phyloP scores from a whole-genome alignment of 2,797 vertebrate species.

The Siniperca scherzeri region DNA sequence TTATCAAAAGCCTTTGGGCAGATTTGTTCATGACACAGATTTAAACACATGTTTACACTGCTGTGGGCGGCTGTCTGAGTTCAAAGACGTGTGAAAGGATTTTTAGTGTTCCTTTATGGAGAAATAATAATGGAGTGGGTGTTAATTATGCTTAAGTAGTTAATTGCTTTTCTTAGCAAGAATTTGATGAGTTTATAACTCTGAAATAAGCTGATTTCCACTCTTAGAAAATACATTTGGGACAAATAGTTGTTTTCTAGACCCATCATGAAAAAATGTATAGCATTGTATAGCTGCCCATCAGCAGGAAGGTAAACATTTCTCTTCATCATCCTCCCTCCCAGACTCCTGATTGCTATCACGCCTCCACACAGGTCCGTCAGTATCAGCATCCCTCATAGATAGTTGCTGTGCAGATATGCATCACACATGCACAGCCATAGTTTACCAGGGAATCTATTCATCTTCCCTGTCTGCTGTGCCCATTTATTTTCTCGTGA shows the following conservation, averaged over 20 bases:
- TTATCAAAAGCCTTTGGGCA: slow-evolving; percentile 24
- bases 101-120: neutral
- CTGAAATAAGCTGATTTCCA: slow-evolving; percentile 10
- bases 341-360: slow-evolving; percentile 26
- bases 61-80: slow-evolving; percentile 51
- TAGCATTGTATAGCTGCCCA: too few species aligned
- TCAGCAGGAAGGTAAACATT: neutral
- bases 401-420: neutral
- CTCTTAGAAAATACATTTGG: neutral
- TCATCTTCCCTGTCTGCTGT: slow-evolving; percentile 29
- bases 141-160: slow-evolving; percentile 37
- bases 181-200: slow-evolving; percentile 4
- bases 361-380: neutral
- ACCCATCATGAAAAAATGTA: neutral
- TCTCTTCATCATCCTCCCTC: neutral
- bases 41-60: slow-evolving; percentile 53
- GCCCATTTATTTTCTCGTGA: slow-evolving; percentile 25
- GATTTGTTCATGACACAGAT: slow-evolving; percentile 42
- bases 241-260: slow-evolving; percentile 12
- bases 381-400: slow-evolving; percentile 8
- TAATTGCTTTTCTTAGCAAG: slow-evolving; percentile 31
- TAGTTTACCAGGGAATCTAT: slow-evolving; percentile 24
- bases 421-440: neutral
- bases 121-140: slow-evolving; percentile 33
- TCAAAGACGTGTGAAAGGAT: slow-evolving; percentile 38